Evolutionary conservation across 2,888 invertebrate species (phyloP), one percentile per base, ranked within the genome.

Genomic region (Tetranychus truncatus): DNA sequence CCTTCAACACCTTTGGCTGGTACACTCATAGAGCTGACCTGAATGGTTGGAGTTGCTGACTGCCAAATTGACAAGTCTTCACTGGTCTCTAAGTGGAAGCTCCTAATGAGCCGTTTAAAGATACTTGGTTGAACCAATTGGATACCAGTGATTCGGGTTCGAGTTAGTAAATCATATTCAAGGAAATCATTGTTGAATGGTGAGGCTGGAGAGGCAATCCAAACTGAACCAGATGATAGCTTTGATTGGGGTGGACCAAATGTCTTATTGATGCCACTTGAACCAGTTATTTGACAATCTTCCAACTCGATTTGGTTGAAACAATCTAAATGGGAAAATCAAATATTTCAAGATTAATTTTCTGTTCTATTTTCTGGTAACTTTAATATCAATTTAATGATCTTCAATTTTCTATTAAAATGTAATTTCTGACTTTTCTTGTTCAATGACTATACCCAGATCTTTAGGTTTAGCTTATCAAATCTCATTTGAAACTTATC

Each of bases 141-240:
- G 11, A 69, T 24, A 20, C 21, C 69, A 20, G 69, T 69, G 11
- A 69, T 24, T 69, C 69, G 20, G 18, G 69, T 69, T 11, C 21
- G 69, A n/a, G 11, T 11, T 11, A 69, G 34, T 11, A 69, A 69
- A 69, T 69, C 69, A 8, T 69, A 69, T 69, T 69, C 69, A 69
- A 69, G n/a, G n/a, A 24, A 69, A 69, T 69, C 69, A 8, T 69
- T 18, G 9, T 4, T 21, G 20, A 20, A 69, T 11, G 20, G 11
- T 24, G 69, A 69, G 20, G 69, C 69, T 8, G 34, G 20, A 20
- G 69, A 69, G 5, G 69, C 20, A 11, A 20, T 69, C 69, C 69
- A 69, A 69, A 21, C 20, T 20, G 21, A 24, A 69, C 20, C 20
- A 20, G 69, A 20, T 11, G 20, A 20, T 24, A 69, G 9, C 9